A percentile compares a stretch with the other conserved stretches of the same genome.
Evolutionary conservation across 37 sponge, comb jelly and placozoan genomes (phyloP).

Genomic region (Eunapius fragilis): DNA sequence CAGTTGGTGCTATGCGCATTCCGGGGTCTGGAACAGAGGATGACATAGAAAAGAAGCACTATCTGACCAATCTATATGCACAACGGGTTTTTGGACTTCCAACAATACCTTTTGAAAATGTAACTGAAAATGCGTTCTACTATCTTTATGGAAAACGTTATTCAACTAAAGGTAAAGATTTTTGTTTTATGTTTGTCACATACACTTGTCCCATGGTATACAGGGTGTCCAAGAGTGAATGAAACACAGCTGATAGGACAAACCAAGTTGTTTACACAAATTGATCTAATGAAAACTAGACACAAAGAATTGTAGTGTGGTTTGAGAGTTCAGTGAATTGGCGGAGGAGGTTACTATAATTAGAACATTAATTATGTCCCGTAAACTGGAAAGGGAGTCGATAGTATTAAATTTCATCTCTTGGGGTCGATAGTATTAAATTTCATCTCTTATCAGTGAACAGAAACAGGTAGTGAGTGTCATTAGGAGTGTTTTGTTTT

Average conservation of each 20-base stretch:
- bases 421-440: no score
- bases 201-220: background rate
- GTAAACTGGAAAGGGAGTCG: no score
- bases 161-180: background rate
- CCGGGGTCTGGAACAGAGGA: slow-evolving; percentile 22
- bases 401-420: no score
- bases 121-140: background rate
- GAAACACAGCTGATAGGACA: background rate
- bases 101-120: slow-evolving; percentile 10
- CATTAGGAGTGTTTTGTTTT: no score
- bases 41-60: slow-evolving; percentile 11
- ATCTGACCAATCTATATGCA: slow-evolving; percentile 39
- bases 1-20: slow-evolving; percentile 57
- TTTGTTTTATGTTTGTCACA: background rate
- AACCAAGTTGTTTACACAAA: no score
- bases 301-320: no score
- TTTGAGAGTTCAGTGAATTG: no score
- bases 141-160: background rate
- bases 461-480: no score
- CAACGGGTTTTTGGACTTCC: slow-evolving; percentile 1
- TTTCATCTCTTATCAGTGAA: no score
- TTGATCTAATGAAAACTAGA: no score
- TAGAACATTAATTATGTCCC: no score
- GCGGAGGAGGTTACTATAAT: no score
- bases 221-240: background rate